A percentile compares a stretch with the other conserved stretches of the same genome.
Conservation (phyloP, 1,140 invertebrate genomes). For the Drosophila paulistorum region DNA sequence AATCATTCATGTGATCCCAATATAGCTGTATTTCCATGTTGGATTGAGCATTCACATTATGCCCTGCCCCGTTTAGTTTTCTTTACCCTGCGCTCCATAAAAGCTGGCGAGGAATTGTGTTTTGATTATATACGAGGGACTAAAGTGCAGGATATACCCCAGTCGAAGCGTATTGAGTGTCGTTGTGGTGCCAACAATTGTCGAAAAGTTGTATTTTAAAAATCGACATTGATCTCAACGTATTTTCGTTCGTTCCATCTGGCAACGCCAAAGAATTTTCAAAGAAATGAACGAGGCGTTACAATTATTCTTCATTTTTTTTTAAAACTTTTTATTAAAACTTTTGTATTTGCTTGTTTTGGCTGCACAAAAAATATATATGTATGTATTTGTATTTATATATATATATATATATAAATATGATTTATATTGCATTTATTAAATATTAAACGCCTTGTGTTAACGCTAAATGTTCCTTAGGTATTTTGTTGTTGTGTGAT, state of each 20-base stretch:
- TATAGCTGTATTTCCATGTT: constrained; percentile 94
- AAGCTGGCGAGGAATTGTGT: constrained; percentile 93
- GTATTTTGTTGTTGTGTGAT: constrained; percentile 28
- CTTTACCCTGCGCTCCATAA: constrained; percentile 92
- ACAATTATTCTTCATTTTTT: constrained; percentile 44
- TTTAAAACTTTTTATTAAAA: constrained; percentile 78
- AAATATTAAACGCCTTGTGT: constrained; percentile 55
- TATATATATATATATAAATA: constrained; percentile 42
- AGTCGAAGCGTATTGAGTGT: constrained; percentile 67
- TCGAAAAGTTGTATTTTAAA: constrained; percentile 69
- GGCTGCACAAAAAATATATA: constrained; percentile 70
- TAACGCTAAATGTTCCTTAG: constrained; percentile 58
- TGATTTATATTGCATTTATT: constrained; percentile 62
- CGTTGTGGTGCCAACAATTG: constrained; percentile 76
- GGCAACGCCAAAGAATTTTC: not conserved
- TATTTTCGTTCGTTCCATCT: not conserved
- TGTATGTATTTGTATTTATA: constrained; percentile 28
- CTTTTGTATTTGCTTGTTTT: constrained; percentile 46
- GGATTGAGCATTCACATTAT: constrained; percentile 95
- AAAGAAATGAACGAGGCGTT: not conserved
- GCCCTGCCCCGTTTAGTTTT: constrained; percentile 94
- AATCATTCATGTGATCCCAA: constrained; percentile 99
- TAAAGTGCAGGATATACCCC: constrained; percentile 61
- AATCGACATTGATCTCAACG: too few species aligned
- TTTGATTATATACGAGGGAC: constrained; percentile 92